Evolutionary conservation across 2,113 vertebrate genomes (phyloP).

Genomic region (Crotalus viridis): DNA sequence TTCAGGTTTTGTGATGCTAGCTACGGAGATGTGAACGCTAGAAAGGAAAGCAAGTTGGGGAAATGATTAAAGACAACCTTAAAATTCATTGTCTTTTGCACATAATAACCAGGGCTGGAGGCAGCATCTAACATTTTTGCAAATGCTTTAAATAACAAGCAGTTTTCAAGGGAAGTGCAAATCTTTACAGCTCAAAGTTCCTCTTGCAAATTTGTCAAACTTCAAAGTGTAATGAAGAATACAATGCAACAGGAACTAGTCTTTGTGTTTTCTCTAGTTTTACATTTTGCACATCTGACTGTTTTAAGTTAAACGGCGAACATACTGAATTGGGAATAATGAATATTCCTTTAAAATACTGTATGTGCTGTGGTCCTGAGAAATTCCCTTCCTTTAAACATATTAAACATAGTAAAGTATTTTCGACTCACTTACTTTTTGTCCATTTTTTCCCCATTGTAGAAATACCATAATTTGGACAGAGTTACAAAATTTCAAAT

Average conservation of each 20-base stretch:
- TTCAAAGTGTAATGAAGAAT: slow-evolving; percentile 23
- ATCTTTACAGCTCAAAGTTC: slow-evolving; percentile 20
- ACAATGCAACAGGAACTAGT: background rate
- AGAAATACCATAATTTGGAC: background rate
- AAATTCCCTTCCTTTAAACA: background rate
- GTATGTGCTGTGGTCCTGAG: background rate
- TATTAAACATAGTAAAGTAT: background rate
- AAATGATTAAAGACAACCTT: slow-evolving; percentile 38
- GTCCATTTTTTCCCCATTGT: background rate
- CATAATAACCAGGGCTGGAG: background rate
- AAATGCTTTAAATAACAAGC: background rate
- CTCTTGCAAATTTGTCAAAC: slow-evolving; percentile 25
- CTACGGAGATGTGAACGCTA: background rate
- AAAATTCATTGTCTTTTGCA: slow-evolving; percentile 48
- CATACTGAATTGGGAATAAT: background rate
- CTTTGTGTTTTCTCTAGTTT: background rate
- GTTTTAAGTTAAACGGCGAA: slow-evolving; percentile 29
- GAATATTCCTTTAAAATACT: background rate
- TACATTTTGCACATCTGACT: slow-evolving; percentile 27
- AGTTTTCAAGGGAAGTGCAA: slow-evolving; percentile 9
- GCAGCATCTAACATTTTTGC: slow-evolving; percentile 3
- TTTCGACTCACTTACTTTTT: slow-evolving; percentile 3
- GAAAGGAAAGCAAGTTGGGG: background rate
- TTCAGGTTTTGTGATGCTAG: background rate
- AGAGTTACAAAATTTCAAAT: background rate